phyloP scores from a whole-genome alignment of 2,113 vertebrate species.

The Calidris pugnax region DNA sequence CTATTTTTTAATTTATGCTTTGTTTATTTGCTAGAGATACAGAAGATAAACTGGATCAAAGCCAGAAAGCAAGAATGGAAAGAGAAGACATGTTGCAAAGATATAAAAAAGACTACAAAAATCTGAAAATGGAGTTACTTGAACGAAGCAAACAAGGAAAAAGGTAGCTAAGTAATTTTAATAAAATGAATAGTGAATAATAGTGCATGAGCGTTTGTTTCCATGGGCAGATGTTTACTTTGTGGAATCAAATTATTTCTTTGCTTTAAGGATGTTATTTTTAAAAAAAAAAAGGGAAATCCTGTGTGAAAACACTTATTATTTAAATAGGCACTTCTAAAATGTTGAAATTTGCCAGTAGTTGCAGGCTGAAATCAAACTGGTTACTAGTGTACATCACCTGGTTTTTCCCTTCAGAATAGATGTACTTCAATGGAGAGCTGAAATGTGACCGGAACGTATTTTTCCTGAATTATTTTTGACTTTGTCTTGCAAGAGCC shows the following conservation, averaged over 20 bases:
- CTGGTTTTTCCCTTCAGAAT: not conserved
- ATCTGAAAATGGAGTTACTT: slow-evolving; percentile 80
- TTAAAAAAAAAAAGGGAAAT: not conserved
- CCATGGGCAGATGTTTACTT: not conserved
- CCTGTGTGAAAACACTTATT: not conserved
- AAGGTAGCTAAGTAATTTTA: slow-evolving; percentile 73
- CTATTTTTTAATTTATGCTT: not conserved
- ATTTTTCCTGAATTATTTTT: not conserved
- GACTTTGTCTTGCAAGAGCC: not conserved
- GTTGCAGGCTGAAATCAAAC: not conserved
- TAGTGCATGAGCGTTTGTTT: not conserved
- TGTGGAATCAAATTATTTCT: not conserved
- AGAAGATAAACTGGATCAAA: slow-evolving; percentile 82
- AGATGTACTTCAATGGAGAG: not conserved
- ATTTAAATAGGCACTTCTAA: not conserved
- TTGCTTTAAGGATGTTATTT: not conserved
- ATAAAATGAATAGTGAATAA: not conserved
- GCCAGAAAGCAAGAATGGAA: slow-evolving; percentile 79
- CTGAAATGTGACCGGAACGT: not conserved
- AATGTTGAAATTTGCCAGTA: not conserved
- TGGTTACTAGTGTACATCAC: not conserved
- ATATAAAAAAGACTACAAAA: slow-evolving; percentile 80
- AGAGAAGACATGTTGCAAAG: slow-evolving; percentile 78
- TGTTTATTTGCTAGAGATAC: slow-evolving; percentile 77
- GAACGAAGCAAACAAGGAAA: slow-evolving; percentile 79